Evolutionary conservation across 2,888 invertebrate genomes (phyloP).

Genomic region (Rotaria macrura): DNA sequence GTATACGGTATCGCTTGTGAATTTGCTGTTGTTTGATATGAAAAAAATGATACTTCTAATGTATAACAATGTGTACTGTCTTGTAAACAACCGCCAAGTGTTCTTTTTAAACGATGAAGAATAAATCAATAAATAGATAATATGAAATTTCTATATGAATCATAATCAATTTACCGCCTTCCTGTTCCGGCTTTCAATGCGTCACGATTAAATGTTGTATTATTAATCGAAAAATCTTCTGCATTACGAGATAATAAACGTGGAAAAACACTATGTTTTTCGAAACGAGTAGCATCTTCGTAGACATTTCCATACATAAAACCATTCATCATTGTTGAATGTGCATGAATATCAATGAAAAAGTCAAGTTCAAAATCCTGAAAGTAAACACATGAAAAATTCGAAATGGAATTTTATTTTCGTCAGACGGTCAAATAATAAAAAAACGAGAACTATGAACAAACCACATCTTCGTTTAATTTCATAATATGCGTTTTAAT

Average conservation of each 20-base stretch:
- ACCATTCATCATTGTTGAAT: conserved; percentile 77
- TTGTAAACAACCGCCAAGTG: conserved; percentile 55
- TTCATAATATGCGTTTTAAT: conserved; percentile 67
- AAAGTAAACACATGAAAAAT: conserved; percentile 39
- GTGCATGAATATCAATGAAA: conserved; percentile 85
- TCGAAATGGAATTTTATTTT: neutral
- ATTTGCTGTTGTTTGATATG: conserved; percentile 63
- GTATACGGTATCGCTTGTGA: conserved; percentile 66
- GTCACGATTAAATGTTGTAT: conserved; percentile 86
- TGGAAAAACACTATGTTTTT: conserved; percentile 84
- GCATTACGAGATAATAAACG: conserved; percentile 75
- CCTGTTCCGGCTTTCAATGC: conserved; percentile 72
- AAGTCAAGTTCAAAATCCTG: conserved; percentile 70
- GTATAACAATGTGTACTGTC: conserved; percentile 76
- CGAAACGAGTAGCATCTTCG: conserved; percentile 57
- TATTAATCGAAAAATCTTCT: conserved; percentile 72
- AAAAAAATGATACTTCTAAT: conserved; percentile 76
- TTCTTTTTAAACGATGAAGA: conserved; percentile 39
- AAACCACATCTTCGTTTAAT: conserved; percentile 68
- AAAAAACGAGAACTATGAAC: conserved; percentile 4
- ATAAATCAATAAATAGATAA: neutral
- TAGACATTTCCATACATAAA: conserved; percentile 77
- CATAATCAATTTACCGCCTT: conserved; percentile 57
- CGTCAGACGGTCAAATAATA: too few relatives aligned
- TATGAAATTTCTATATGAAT: neutral